These are phyloP conservation scores for Drosophila rhopaloa DNA, from an alignment of 1,140 invertebrate species.

Conservation along the genomic window DNA sequence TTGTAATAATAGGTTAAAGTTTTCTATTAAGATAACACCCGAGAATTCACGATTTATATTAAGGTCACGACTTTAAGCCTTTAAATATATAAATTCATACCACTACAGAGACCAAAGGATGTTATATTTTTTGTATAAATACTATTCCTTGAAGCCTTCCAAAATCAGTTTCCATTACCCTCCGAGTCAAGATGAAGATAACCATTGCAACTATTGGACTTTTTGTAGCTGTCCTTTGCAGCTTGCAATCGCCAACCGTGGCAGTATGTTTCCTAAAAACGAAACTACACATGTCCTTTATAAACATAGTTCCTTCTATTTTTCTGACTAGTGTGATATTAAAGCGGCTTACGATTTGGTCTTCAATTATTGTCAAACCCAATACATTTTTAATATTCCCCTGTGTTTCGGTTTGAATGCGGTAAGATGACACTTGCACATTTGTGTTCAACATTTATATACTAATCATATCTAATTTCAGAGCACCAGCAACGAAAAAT, in stretches of 20 bases:
- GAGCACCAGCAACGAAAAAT: not conserved
- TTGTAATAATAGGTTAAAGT: too few relatives aligned
- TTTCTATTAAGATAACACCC: too few relatives aligned
- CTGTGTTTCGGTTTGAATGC: not conserved
- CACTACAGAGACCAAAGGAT: not conserved
- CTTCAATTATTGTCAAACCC: not conserved
- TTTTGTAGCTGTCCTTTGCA: not conserved
- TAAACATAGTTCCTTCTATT: not conserved
- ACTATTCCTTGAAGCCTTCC: not conserved
- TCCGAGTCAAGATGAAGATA: not conserved
- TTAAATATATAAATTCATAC: not conserved
- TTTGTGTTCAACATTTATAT: too few relatives aligned
- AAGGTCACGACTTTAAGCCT: not conserved
- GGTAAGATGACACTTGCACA: not conserved
- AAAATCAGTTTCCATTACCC: not conserved
- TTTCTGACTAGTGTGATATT: not conserved
- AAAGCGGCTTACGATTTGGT: not conserved
- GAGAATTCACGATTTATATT: not conserved
- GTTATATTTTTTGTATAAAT: not conserved
- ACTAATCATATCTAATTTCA: too few relatives aligned
- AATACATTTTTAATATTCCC: not conserved
- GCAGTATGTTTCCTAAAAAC: not conserved
- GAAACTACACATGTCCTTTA: not conserved
- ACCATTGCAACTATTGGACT: conserved; percentile 3
- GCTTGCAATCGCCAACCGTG: not conserved